These are phyloP conservation scores for Nomada lathburiana DNA, from an alignment of 2,888 invertebrate species.

Conservation along the genomic window DNA sequence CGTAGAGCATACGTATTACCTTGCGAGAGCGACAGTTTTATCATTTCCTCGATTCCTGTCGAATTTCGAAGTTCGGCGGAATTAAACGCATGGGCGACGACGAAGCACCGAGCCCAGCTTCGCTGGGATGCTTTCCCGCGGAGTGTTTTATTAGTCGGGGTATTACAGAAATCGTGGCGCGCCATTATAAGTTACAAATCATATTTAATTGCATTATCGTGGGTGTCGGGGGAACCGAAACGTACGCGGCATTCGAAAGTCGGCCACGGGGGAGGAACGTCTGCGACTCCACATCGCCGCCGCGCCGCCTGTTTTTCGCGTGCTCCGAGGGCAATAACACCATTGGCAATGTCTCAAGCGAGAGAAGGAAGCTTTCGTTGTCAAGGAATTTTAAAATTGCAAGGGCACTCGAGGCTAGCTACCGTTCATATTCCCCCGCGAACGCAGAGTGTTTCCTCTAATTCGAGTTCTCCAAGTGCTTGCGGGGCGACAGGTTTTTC, in stretches of 20 bases:
- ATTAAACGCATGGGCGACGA: constrained; percentile 6
- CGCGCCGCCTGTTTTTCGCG: not conserved
- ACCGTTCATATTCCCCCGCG: constrained; percentile 21
- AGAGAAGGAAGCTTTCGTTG: not conserved
- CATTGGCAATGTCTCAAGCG: not conserved
- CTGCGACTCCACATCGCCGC: not conserved
- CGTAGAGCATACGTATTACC: too few relatives aligned
- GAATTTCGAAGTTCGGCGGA: not conserved
- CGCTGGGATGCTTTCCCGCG: not conserved
- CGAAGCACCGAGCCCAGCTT: not conserved
- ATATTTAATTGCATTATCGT: constrained; percentile 48
- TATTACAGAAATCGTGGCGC: constrained; percentile 51
- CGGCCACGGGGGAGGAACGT: not conserved
- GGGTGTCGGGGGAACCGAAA: constrained; percentile 26
- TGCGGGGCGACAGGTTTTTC: not conserved
- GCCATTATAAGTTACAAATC: constrained; percentile 54
- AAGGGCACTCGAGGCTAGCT: not conserved
- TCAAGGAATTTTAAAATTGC: constrained; percentile 9
- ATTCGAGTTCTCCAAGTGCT: not conserved
- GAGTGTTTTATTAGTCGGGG: constrained; percentile 47
- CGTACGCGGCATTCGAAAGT: constrained; percentile 22
- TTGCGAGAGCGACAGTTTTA: not conserved
- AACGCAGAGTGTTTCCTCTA: not conserved
- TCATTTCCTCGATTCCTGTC: too few relatives aligned
- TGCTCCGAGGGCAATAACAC: not conserved